These are phyloP conservation scores for Sebastes ruberrimus DNA, from an alignment of 2,797 vertebrate species.

Conservation along the genomic window DNA sequence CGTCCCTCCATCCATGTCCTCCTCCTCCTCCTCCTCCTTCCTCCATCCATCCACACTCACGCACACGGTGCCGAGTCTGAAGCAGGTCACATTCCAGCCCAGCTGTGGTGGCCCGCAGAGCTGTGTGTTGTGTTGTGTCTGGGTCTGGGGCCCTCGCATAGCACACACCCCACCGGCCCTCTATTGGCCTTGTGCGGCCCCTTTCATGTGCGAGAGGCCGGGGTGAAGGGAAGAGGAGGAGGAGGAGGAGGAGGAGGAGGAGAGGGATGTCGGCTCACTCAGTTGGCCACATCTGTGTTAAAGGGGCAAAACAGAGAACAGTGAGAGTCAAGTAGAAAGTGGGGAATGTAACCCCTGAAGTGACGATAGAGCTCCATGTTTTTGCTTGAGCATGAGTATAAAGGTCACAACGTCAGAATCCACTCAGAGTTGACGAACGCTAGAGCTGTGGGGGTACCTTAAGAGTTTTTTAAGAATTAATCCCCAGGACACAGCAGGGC, in stretches of 20 bases:
- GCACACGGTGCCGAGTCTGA: slow-evolving; percentile 61
- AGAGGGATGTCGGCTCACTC: slow-evolving; percentile 51
- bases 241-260: slow-evolving; percentile 39
- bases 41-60: neutral
- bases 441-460: neutral
- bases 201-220: slow-evolving; percentile 80
- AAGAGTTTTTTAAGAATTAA: neutral
- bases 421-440: neutral
- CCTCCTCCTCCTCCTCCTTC: slow-evolving; percentile 46
- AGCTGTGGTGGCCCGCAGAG: slow-evolving; percentile 82
- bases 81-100: slow-evolving; percentile 87
- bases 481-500: slow-evolving; percentile 14
- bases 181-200: slow-evolving; percentile 66
- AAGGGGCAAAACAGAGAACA: slow-evolving; percentile 42
- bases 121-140: slow-evolving; percentile 86
- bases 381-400: neutral
- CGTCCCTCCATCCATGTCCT: slow-evolving; percentile 61
- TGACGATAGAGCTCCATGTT: neutral
- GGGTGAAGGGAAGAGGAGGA: slow-evolving; percentile 63
- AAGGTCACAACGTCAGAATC: neutral
- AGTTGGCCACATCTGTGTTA: slow-evolving; percentile 64
- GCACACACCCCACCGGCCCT: slow-evolving; percentile 77
- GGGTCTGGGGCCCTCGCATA: slow-evolving; percentile 83
- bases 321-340: neutral
- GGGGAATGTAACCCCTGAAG: neutral